Base-by-base conservation (phyloP, 2,113 vertebrate species). In the Psettodes erumei region DNA sequence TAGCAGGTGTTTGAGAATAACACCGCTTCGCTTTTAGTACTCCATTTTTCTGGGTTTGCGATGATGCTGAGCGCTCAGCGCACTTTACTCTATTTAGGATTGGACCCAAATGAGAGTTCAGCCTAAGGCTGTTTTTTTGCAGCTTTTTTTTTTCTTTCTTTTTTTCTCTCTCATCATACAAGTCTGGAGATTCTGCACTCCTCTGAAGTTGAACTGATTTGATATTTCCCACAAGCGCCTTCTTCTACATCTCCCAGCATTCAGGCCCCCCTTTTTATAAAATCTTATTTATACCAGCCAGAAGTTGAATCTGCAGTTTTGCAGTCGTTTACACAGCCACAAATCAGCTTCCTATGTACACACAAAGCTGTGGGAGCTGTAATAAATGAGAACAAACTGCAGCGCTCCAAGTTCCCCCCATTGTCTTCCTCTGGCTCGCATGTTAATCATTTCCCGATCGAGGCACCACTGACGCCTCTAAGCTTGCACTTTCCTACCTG, bases 341-440 rank as follows among this genome's bases (percentile, higher is more conserved):
- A 83, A 84, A 85, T 86, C 83, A 70, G 63, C 79, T 50, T 81
- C 71, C 74, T 83, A 82, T 88, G 85, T 67, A 79, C 72, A 88
- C 72, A 88, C 86, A 86, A 59, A 81, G 89, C 85, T 81, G 72
- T 43, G 75, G 84, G 88, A 54, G 70, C 53, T 65, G 82, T 63
- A 79, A 83, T 83, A 85, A 86, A 83, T 55, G 79, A 72, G 62
- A 82, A 63, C 68, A 77, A 73, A 79, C 65, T 71, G 78, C 78
- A 76, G 68, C 4, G 19, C 32, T 84, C 38, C 23, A n/a, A 65
- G 45, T 68, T 30, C 33, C 71, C 72, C 53, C 45, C 21, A 51
- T 81, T 62, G 77, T 80, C 72, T 77, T 87, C 89, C 78, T 64
- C 60, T 47, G 71, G 62, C 73, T 77, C 67, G 66, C 45, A 85